Evolutionary conservation across 2,888 invertebrate species (phyloP), one percentile per base, ranked within the genome.

Genomic region (Nemotelus pantherinus): DNA sequence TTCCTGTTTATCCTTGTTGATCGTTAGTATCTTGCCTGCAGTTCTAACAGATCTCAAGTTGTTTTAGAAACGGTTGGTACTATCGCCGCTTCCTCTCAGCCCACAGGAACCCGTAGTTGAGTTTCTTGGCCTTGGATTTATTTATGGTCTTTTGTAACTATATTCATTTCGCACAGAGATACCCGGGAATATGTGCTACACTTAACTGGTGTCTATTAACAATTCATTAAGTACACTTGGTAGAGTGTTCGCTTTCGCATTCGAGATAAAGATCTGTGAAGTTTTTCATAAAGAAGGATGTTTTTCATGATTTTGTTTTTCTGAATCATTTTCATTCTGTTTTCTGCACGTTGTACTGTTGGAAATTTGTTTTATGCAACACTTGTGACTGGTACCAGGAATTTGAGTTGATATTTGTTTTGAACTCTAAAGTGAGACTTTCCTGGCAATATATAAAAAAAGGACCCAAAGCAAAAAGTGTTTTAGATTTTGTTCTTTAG

Each of bases 121-220:
- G 74, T 74, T 74, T 47, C 74, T 50, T 60, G 48, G 74, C 48
- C 63, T 74, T 74, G 60, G 39, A 48, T 74, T 7, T 6, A 63
- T 10, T 43, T 43, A 43, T 63, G 9, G 44, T 41, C 43, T 50
- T 41, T 48, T 48, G 39, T 25, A 74, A 74, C 74, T 63, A 74
- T 3, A 7, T 57, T 9, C 57, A 25, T 10, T 25, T 4, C 7
- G 4, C 1, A 5, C 39, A 72, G n/a, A 53, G 3, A 43, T 9
- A 41, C 25, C 70, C 53, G 43, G 55, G 55, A 55, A 63, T 63
- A 57, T 41, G 4, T 47, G n/a, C 44, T 41, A 74, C 60, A 74
- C 74, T 77, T 64, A 53, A 55, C 60, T 77, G 79, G 79, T 79
- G 79, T 79, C 77, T 79, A 79, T 79, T 79, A 79, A 79, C 79